Base-by-base conservation (phyloP, 2,113 vertebrate genomes). In the Daphoenositta chrysoptera region DNA sequence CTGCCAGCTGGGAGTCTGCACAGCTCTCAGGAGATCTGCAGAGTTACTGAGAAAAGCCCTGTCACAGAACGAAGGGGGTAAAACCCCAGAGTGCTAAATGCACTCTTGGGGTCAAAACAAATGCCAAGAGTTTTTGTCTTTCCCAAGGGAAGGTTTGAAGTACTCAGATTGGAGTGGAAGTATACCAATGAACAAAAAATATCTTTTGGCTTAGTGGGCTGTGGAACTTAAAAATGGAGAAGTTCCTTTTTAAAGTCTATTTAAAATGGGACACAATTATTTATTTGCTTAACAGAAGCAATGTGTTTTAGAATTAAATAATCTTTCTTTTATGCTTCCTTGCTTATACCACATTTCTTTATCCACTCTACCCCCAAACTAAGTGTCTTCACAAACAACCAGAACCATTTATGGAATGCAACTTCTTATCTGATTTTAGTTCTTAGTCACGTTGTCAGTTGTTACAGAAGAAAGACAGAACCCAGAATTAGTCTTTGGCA, bases 371-470 rank as follows among this genome's bases (percentile, higher is more conserved):
- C 30, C 24, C 22, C 65, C 24, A 53, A 44, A 71, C 15, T 35
- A 13, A 24, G 47, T 83, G 63, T 93, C 92, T 90, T 93, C 20
- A 21, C 65, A 92, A 93, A 83, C 83, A 81, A 48, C 58, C 78
- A 85, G 78, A 96, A 90, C 85, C 51, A 96, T 91, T 96, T 95
- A 89, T 75, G 94, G 95, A 96, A 97, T 96, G 93, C 92, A 64
- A 56, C 82, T 88, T 91, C 95, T 96, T 97, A 93, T 90, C 95
- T 95, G 92, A 93, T 95, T 90, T 83, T 80, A 58, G 82, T 91
- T 92, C 73, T 83, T 81, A 86, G 71, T 88, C 79, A 27, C 54
- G 73, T 77, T 94, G 92, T 90, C 94, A 95, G 92, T 86, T 94
- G 90, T 92, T 95, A 47, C 53, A 94, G 90, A 96, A 81, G 92